Evolutionary conservation across 2,113 vertebrate genomes (phyloP).

Genomic region (Phoenicopterus ruber): DNA sequence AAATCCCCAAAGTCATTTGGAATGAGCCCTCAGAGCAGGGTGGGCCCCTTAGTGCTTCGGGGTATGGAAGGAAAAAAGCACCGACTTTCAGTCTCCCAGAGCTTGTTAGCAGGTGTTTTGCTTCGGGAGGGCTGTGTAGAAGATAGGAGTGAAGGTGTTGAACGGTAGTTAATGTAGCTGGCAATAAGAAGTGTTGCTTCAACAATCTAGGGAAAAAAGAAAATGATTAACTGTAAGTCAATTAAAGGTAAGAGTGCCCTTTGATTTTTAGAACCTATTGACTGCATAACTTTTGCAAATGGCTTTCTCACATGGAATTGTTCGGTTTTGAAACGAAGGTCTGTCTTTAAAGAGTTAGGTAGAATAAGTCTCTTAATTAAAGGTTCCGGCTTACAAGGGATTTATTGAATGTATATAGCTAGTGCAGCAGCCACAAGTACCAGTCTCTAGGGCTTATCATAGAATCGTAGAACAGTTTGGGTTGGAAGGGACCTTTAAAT

Average conservation of each 20-base stretch:
- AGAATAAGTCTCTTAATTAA: not conserved
- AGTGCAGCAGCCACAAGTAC: not conserved
- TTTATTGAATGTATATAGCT: not conserved
- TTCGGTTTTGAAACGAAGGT: not conserved
- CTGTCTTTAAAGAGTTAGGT: not conserved
- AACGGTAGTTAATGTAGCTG: constrained; percentile 86
- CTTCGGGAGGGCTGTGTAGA: constrained; percentile 45
- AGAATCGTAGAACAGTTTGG: no score
- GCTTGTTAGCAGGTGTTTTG: constrained; percentile 49
- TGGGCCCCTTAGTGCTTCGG: constrained; percentile 84
- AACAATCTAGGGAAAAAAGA: constrained; percentile 77
- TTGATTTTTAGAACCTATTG: not conserved
- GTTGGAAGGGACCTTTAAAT: no score
- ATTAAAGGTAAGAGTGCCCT: constrained; percentile 13
- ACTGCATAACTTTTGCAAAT: not conserved
- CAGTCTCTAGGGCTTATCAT: not conserved
- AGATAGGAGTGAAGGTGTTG: constrained; percentile 45
- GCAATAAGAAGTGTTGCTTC: constrained; percentile 88
- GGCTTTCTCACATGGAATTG: not conserved
- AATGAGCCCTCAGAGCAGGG: constrained; percentile 76
- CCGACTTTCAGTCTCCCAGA: constrained; percentile 77
- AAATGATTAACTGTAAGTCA: constrained; percentile 7
- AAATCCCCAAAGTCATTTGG: not conserved
- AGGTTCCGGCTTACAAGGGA: not conserved
- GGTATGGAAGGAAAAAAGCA: constrained; percentile 78